A percentile compares a stretch with the other conserved stretches of the same genome.
Conservation (phyloP, 53 echinoderm and acorn worm genomes). For the Arbacia lixula region DNA sequence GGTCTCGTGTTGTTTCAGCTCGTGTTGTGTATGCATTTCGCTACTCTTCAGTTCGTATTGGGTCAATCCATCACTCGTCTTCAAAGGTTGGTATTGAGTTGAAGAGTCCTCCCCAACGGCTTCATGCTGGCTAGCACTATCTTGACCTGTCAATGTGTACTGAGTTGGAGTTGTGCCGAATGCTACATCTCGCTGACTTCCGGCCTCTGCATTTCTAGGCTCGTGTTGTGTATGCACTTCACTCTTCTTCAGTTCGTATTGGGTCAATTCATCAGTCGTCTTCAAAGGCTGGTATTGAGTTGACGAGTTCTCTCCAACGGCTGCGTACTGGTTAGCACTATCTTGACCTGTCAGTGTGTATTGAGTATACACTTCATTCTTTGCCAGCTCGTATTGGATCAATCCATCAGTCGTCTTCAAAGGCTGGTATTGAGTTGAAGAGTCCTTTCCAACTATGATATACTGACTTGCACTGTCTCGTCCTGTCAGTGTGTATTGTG, state of each 20-base stretch:
- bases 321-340: too few relatives aligned
- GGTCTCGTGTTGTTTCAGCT: not conserved
- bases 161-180: too few relatives aligned
- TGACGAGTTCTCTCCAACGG: too few relatives aligned
- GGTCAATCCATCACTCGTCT: too few relatives aligned
- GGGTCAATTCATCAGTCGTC: too few relatives aligned
- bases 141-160: not conserved
- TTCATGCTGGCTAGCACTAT: constrained; percentile 1
- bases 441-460: not conserved
- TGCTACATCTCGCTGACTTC: too few relatives aligned
- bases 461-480: constrained; percentile 11
- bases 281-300: too few relatives aligned
- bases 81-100: too few relatives aligned
- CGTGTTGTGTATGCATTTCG: not conserved
- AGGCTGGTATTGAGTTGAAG: not conserved
- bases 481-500: not conserved
- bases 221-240: not conserved
- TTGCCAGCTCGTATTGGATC: not conserved
- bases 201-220: not conserved
- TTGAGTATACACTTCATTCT: not conserved
- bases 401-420: too few relatives aligned
- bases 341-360: not conserved
- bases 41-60: not conserved
- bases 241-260: not conserved
- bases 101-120: not conserved